Conservation (phyloP, 2,113 vertebrate species). For the Gadus chalcogrammus region DNA sequence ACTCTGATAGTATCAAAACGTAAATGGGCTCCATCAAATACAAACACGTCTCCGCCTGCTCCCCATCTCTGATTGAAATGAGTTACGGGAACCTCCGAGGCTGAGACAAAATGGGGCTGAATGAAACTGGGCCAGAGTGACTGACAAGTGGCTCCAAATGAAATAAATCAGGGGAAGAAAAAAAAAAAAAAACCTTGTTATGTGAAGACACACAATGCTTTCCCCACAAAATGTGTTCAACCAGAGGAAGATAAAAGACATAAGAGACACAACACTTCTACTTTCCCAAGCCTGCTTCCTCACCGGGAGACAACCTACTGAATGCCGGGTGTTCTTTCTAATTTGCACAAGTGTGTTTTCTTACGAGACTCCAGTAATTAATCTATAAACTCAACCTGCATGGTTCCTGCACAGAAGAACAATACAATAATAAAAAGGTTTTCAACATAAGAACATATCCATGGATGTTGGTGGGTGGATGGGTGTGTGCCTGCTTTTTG, state of each 20-base stretch:
- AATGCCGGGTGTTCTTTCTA: background rate
- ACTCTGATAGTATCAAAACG: too few relatives aligned
- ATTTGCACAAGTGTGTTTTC: slow-evolving; percentile 20
- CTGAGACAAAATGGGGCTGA: slow-evolving; percentile 22
- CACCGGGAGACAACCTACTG: slow-evolving; percentile 21
- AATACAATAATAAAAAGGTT: too few relatives aligned
- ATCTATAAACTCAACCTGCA: slow-evolving; percentile 14
- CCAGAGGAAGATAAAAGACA: slow-evolving; percentile 42
- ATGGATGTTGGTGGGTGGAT: background rate
- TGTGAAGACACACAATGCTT: slow-evolving; percentile 32
- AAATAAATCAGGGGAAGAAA: slow-evolving; percentile 4
- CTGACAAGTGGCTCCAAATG: slow-evolving; percentile 29
- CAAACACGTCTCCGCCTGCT: slow-evolving; percentile 9
- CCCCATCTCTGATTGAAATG: slow-evolving; percentile 24
- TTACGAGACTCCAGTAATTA: slow-evolving; percentile 17
- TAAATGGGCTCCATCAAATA: slow-evolving; percentile 21
- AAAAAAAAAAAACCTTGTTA: slow-evolving; percentile 15
- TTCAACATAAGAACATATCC: too few relatives aligned
- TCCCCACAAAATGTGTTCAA: slow-evolving; percentile 31
- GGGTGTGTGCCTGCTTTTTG: background rate
- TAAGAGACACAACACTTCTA: slow-evolving; percentile 16
- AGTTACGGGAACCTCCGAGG: slow-evolving; percentile 19
- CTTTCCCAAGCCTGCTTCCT: slow-evolving; percentile 34
- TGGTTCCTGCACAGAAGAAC: too few relatives aligned
- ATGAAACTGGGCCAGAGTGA: slow-evolving; percentile 56